Base-by-base conservation (phyloP, 2,888 invertebrate species). In the Schizaphis graminum region DNA sequence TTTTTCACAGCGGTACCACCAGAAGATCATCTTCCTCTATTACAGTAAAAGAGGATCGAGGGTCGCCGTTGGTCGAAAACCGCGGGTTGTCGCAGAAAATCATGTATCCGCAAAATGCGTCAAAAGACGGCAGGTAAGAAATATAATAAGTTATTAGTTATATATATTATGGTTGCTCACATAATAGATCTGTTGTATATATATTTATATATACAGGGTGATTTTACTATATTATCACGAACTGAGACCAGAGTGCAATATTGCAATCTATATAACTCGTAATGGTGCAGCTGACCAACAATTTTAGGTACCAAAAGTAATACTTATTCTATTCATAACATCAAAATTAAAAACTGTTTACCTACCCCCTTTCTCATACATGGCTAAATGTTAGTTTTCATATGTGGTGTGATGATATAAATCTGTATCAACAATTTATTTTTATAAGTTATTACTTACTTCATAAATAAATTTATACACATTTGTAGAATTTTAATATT, bases 81-180 rank as follows among this genome's bases (percentile, higher is more conserved):
- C 57, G 84, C n/a, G 93, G 47, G 35, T 89, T 47, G 28, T 77
- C 89, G 57, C 57, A 87, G 49, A 93, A 93, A 61, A 85, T 61
- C 90, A 93, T 90, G 93, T 93, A 90, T 90, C 47, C 41, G 47
- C 77, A 86, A 61, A 93, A 90, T 61, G 47, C 93, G 35, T n/a
- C 93, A 85, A 93, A 90, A 85, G 93, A 89, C 56, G 77, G 93
- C 89, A 93, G 93, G 93, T 93, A 90, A 93, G 93, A 67, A 47
- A 67, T 67, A 67, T 77, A 77, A 35, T 77, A 77, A 35, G 35
- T 35, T 77, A 77, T 77, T 35, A 77, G 13, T 35, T 77, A 77
- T n/a, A 47, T 4, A 21, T 21, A 53, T 53, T 53, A 53, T 16
- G n/a, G n/a, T 35, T 7, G 35, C 7, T 35, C 35, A 35, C 35